Conservation (phyloP, 2,888 invertebrate species). For the Rhodophaea formosa region DNA sequence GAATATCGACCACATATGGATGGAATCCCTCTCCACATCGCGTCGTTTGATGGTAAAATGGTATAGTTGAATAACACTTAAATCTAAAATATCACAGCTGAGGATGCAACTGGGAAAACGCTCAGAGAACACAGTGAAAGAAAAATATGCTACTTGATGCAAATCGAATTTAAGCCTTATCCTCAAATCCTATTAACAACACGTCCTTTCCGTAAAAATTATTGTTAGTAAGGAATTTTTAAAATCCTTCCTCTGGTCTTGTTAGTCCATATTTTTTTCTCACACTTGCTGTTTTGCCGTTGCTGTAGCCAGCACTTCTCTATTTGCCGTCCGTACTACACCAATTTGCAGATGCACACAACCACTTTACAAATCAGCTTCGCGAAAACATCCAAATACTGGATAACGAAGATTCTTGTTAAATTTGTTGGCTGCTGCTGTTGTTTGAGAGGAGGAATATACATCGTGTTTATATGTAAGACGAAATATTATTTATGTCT, state of each 20-base stretch:
- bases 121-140: too few relatives aligned
- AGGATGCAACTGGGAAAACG: too few relatives aligned
- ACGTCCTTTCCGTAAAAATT: neutral
- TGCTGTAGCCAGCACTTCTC: neutral
- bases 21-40: too few relatives aligned
- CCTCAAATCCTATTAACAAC: neutral
- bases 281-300: slow-evolving; percentile 8
- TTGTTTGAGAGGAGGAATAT: neutral
- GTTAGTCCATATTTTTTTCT: neutral
- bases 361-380: slow-evolving; percentile 30
- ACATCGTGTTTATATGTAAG: neutral
- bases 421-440: neutral
- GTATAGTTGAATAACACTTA: too few relatives aligned
- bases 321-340: slow-evolving; percentile 26
- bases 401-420: slow-evolving; percentile 15
- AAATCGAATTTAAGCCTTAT: too few relatives aligned
- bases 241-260: neutral
- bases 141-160: too few relatives aligned
- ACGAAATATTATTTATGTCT: too few relatives aligned
- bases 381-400: slow-evolving; percentile 21
- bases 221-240: neutral
- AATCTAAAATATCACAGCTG: too few relatives aligned
- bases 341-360: slow-evolving; percentile 30
- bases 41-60: too few relatives aligned
- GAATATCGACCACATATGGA: too few relatives aligned